Evolutionary conservation across 2,113 vertebrate genomes (phyloP).

Genomic region (Nesoenas mayeri): DNA sequence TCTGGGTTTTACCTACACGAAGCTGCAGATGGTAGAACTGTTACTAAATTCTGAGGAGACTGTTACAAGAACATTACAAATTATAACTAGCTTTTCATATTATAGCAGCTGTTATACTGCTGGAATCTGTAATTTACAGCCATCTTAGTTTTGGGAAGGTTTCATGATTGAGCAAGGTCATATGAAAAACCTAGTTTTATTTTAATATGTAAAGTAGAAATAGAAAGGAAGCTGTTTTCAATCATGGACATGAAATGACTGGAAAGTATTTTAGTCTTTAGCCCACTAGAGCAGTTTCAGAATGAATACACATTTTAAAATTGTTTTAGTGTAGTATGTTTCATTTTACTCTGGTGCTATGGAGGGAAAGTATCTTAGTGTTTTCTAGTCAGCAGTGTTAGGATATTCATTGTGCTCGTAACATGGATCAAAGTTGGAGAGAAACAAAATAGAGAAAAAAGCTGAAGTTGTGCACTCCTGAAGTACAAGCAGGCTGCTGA

Average conservation of each 20-base stretch:
- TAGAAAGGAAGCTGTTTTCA: not conserved
- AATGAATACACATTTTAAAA: not conserved
- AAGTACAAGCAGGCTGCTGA: not conserved
- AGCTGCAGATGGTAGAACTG: not conserved
- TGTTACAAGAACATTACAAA: not conserved
- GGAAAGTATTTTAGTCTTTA: not conserved
- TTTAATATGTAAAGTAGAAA: not conserved
- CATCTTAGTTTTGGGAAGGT: not conserved
- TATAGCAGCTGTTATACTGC: not conserved
- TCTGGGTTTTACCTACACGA: not conserved
- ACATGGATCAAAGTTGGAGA: not conserved
- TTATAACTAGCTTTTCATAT: not conserved
- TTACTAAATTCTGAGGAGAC: not conserved
- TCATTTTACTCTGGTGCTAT: not conserved
- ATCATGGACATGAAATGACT: not conserved
- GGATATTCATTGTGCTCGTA: not conserved
- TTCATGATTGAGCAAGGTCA: not conserved
- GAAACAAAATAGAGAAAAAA: not conserved
- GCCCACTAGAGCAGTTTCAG: not conserved
- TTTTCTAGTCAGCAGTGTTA: not conserved
- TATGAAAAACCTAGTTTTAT: not conserved
- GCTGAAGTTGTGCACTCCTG: not conserved
- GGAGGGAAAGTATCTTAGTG: not conserved
- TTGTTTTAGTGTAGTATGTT: not conserved
- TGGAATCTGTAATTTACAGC: not conserved